Base-by-base conservation (phyloP, 2,113 vertebrate species). In the Notothenia coriiceps region DNA sequence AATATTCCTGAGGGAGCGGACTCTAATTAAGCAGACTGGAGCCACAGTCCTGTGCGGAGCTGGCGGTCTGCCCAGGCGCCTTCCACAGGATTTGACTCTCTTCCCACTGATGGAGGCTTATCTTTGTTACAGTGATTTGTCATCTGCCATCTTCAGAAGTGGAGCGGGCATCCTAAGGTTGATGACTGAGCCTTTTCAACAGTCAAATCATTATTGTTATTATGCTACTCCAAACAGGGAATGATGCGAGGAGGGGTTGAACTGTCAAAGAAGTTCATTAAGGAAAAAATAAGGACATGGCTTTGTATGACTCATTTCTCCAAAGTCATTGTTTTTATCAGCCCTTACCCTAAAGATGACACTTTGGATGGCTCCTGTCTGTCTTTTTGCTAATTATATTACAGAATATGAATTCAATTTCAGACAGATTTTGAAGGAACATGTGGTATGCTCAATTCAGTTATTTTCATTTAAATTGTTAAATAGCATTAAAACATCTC, bases 11-110 rank as follows among this genome's bases (percentile, higher is more conserved):
- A 18, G 82, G 86, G 92, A 89, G 85, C 71, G 29, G 54, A 71
- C 57, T 92, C 91, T 92, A 92, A 94, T 94, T 92, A 91, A 88
- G 81, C 88, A 77, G 87, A 80, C 89, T 87, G 86, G 75, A 91
- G 86, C 84, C 75, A 56, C 74, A 76, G 76, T 86, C 82, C 86
- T 79, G 74, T 72, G 84, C 80, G 57, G 86, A 77, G 82, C 83
- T 91, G 88, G 87, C 87, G 72, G 77, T 68, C 74, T 83, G 88
- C 90, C 92, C 86, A 57, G 86, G 80, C 74, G 87, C 71, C 86
- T 91, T 86, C 84, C 83, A 83, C 82, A 87, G 82, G 79, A 89
- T 90, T 90, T 86, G 81, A 82, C 82, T 88, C 74, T 72, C 77
- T 83, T 71, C 83, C 83, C 70, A 61, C 71, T 83, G 79, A 91